These are phyloP conservation scores for Gavia stellata DNA, from an alignment of 2,113 vertebrate genomes.

Conservation along the genomic window DNA sequence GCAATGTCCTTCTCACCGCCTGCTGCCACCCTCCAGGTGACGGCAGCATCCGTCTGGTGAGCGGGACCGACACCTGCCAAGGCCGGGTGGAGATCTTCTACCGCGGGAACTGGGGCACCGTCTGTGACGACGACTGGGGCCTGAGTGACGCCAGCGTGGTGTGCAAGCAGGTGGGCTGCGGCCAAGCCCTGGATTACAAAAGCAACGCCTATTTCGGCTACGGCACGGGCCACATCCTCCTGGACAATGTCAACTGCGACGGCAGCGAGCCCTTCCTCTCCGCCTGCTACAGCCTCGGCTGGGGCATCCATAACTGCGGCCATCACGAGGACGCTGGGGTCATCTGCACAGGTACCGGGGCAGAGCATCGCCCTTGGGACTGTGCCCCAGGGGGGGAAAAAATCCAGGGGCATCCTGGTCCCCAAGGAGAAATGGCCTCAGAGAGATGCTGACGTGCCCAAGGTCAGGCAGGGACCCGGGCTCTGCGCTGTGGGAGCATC, in stretches of 20 bases:
- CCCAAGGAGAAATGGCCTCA: not conserved
- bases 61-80: slow-evolving; percentile 78
- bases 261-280: slow-evolving; percentile 78
- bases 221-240: slow-evolving; percentile 84
- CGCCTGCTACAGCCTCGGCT: slow-evolving; percentile 85
- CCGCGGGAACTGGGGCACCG: slow-evolving; percentile 87
- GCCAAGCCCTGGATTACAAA: slow-evolving; percentile 74
- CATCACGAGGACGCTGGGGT: slow-evolving; percentile 94
- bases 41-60: slow-evolving; percentile 83
- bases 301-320: slow-evolving; percentile 95
- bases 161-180: slow-evolving; percentile 88
- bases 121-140: slow-evolving; percentile 94
- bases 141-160: slow-evolving; percentile 83
- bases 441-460: not conserved
- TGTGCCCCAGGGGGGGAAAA: not conserved
- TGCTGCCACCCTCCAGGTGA: slow-evolving; percentile 72
- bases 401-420: not conserved
- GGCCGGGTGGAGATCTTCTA: slow-evolving; percentile 93
- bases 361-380: not conserved
- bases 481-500: rapidly evolving
- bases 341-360: slow-evolving; percentile 79
- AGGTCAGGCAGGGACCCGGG: not conserved
- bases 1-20: rapidly evolving
- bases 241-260: slow-evolving; percentile 91
- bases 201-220: slow-evolving; percentile 90